Evolutionary conservation across 2,113 vertebrate species (phyloP).

Genomic region (Seriola quinqueradiata): DNA sequence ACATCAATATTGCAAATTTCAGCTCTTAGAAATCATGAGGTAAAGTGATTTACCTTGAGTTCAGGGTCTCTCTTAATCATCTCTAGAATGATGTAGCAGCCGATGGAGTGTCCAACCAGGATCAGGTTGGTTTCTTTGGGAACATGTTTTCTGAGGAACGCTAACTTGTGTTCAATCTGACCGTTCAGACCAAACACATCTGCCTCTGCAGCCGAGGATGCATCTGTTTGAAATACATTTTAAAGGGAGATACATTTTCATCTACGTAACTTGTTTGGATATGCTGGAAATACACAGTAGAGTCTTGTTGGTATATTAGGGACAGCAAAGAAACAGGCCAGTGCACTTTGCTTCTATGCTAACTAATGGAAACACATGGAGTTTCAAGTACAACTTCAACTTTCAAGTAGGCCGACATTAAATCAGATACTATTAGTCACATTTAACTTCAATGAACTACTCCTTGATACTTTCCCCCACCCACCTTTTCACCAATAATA

Average conservation of each 20-base stretch:
- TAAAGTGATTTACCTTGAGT: conserved; percentile 84
- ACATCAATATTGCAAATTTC: neutral
- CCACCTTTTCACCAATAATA: neutral
- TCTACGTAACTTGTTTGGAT: neutral
- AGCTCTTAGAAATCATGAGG: neutral
- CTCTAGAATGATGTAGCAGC: conserved; percentile 92
- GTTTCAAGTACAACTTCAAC: too few species aligned
- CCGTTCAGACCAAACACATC: conserved; percentile 93
- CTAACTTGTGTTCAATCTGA: conserved; percentile 94
- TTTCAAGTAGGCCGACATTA: neutral
- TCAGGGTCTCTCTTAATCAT: conserved; percentile 91
- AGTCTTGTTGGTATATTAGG: neutral
- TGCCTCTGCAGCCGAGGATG: conserved; percentile 73
- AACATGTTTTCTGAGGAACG: conserved; percentile 89
- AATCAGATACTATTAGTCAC: too few species aligned
- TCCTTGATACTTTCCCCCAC: neutral
- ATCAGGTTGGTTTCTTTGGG: conserved; percentile 89
- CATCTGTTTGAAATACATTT: conserved; percentile 75
- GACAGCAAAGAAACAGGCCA: too few species aligned
- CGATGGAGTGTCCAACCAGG: conserved; percentile 94
- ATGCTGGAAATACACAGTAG: neutral
- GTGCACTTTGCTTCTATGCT: neutral
- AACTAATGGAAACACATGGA: neutral
- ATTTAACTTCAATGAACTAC: neutral
- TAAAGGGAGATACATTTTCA: neutral